Percentiles rank a stretch among this genome's conserved stretches.
phyloP scores from a whole-genome alignment of 2,113 vertebrate species.

The Reinhardtius hippoglossoides region DNA sequence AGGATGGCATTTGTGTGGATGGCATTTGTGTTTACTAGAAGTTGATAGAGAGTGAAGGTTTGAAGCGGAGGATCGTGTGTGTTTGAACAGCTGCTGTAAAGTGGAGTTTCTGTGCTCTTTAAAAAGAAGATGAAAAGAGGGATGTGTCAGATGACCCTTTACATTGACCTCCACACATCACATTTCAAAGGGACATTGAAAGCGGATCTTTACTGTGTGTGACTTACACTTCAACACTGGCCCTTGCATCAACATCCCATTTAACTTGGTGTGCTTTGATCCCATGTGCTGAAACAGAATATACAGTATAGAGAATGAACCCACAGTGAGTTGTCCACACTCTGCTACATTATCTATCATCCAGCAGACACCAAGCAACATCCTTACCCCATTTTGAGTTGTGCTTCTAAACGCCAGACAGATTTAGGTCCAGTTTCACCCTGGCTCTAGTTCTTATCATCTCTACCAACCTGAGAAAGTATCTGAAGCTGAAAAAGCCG shows the following conservation, averaged over 20 bases:
- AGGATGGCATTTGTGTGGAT: conserved; percentile 4
- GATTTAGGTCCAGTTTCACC: too few relatives aligned
- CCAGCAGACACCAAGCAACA: too few relatives aligned
- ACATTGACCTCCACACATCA: conserved; percentile 52
- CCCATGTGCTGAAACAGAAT: conserved; percentile 2
- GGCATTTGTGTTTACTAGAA: conserved; percentile 6
- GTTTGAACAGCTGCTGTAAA: conserved; percentile 55
- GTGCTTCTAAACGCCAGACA: too few relatives aligned
- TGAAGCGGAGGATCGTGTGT: conserved; percentile 5
- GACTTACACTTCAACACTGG: not conserved
- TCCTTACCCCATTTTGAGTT: too few relatives aligned
- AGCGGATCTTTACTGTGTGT: not conserved
- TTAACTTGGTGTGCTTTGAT: conserved; percentile 23
- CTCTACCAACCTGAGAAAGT: too few relatives aligned
- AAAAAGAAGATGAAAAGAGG: conserved; percentile 34
- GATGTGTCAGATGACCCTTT: conserved; percentile 46
- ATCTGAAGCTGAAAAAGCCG: too few relatives aligned
- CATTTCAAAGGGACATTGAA: conserved; percentile 53
- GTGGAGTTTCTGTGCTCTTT: conserved; percentile 3
- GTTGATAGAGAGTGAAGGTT: not conserved
- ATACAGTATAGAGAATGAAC: not conserved
- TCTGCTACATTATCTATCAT: not conserved
- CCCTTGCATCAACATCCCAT: not conserved
- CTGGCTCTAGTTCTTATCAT: too few relatives aligned
- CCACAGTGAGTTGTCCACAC: not conserved